phyloP scores from a whole-genome alignment of 2,888 invertebrate species.

The Stenchaetothrips biformis region DNA sequence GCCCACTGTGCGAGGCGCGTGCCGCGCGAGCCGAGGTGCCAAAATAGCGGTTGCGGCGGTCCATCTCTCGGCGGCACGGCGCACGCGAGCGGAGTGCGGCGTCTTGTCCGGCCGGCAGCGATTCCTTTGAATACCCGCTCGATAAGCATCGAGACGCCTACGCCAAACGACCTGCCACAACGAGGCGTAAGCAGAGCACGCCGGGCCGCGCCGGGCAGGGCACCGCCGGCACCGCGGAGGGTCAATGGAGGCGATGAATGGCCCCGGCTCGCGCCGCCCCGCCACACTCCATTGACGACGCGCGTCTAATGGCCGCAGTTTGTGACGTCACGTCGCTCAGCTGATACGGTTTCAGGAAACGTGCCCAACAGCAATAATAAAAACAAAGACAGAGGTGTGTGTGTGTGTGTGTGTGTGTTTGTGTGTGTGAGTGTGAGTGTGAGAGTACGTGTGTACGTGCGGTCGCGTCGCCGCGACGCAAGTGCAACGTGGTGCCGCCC shows the following conservation, averaged over 20 bases:
- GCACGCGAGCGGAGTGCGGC: neutral
- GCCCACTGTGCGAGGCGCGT: no score
- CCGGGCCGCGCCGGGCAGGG: neutral
- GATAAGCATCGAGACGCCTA: no score
- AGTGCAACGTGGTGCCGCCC: no score
- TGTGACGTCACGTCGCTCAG: constrained; percentile 9
- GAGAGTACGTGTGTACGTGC: no score
- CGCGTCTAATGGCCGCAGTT: constrained; percentile 9
- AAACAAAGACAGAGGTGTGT: no score
- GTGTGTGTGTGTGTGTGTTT: no score
- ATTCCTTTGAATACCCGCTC: no score
- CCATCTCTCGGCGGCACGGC: neutral
- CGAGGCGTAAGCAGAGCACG: constrained; percentile 1
- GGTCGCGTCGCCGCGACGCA: no score
- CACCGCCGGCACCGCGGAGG: neutral
- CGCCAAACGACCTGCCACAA: constrained; percentile 1
- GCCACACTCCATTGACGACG: neutral
- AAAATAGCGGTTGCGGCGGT: neutral
- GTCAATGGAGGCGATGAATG: constrained; percentile 15
- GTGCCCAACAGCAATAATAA: no score
- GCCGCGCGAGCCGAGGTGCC: neutral
- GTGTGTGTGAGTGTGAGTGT: no score
- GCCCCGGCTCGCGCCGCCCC: neutral
- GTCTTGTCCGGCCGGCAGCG: neutral
- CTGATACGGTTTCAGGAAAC: constrained; percentile 6